Evolutionary conservation across 2,113 vertebrate genomes (phyloP).

Genomic region (Nothoprocta pentlandii): DNA sequence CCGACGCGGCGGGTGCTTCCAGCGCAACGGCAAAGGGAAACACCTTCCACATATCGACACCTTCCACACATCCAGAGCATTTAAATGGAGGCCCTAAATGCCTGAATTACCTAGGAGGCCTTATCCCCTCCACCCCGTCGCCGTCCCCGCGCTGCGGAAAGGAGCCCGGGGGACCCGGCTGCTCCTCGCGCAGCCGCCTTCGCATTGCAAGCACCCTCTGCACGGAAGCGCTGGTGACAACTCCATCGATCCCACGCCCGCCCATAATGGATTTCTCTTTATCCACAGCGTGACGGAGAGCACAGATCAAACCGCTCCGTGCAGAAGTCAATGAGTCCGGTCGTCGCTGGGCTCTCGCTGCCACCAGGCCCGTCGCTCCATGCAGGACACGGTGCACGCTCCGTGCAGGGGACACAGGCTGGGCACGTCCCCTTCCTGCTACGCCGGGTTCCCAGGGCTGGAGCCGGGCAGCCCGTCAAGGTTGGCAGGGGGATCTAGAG

Average conservation of each 20-base stretch:
- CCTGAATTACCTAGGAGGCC: accelerated
- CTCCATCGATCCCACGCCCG: not conserved
- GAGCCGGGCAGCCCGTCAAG: too few species aligned
- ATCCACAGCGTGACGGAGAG: not conserved
- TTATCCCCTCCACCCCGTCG: not conserved
- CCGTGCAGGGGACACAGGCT: not conserved
- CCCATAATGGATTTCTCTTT: not conserved
- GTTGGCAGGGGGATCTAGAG: not conserved
- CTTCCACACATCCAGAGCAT: not conserved
- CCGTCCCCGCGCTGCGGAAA: not conserved
- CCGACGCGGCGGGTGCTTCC: not conserved
- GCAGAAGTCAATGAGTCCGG: not conserved
- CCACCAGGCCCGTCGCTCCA: not conserved
- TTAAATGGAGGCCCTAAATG: not conserved
- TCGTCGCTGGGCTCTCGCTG: not conserved
- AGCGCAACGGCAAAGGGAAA: not conserved
- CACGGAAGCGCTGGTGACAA: not conserved
- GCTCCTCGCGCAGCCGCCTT: not conserved
- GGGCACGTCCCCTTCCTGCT: not conserved
- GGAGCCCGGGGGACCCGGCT: not conserved
- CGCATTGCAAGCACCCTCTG: not conserved
- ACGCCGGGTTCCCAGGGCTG: not conserved
- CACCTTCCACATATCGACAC: not conserved
- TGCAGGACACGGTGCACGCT: too few species aligned
- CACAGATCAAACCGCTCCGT: not conserved